Conservation (phyloP, 1,140 invertebrate genomes). For the Euglossa dilemma region DNA sequence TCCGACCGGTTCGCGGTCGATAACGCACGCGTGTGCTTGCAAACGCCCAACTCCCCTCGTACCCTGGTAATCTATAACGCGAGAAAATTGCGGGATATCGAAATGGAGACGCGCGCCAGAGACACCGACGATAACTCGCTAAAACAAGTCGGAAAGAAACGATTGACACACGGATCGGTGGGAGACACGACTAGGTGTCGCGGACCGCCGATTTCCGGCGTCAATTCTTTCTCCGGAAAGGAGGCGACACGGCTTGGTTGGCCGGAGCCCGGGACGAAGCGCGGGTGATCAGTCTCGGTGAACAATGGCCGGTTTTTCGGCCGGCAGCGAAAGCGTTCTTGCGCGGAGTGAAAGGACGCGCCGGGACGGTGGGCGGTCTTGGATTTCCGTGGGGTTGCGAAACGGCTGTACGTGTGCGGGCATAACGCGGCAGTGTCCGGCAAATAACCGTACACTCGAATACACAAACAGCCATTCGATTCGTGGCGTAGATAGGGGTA, state of each 20-base stretch:
- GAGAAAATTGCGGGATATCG: no score
- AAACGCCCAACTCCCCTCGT: no score
- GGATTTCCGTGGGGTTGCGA: conserved; percentile 7
- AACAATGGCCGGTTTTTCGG: conserved; percentile 5
- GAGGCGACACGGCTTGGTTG: not conserved
- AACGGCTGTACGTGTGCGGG: conserved; percentile 9
- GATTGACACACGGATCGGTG: not conserved
- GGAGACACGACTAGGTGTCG: not conserved
- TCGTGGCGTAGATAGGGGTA: conserved; percentile 71
- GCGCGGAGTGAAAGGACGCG: not conserved
- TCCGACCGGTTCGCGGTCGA: no score
- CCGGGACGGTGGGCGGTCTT: not conserved
- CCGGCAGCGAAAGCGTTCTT: conserved; percentile 5
- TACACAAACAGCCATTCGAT: conserved; percentile 75
- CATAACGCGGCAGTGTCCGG: conserved; percentile 64
- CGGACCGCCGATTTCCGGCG: not conserved
- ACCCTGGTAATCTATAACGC: no score
- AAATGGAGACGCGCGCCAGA: no score
- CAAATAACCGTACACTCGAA: conserved; percentile 76
- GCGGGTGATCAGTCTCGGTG: conserved; percentile 6
- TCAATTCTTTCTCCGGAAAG: not conserved
- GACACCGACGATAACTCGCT: no score
- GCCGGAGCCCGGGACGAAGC: not conserved
- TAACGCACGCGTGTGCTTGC: no score
- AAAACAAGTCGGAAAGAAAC: not conserved